Evolutionary conservation across 1,140 invertebrate genomes (phyloP).

Genomic region (Drosophila erecta): DNA sequence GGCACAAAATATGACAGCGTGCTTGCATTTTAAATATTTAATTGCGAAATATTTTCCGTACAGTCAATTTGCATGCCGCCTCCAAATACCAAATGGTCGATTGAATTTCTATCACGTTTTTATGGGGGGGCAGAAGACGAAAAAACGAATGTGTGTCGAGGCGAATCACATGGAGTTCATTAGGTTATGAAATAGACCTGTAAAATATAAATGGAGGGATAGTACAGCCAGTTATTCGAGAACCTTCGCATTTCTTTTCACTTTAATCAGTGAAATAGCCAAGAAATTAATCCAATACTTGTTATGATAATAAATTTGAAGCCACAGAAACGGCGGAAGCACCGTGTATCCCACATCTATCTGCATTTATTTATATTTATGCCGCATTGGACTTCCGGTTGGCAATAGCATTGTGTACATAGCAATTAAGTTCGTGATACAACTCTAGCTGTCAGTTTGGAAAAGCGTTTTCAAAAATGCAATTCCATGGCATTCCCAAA

Average conservation of each 20-base stretch:
- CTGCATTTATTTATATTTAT: conserved; percentile 6
- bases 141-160: conserved; percentile 1
- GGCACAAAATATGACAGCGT: conserved; percentile 61
- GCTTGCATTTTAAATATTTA: conserved; percentile 71
- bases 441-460: conserved; percentile 30
- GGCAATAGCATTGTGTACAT: conserved; percentile 27
- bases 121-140: background rate
- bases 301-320: background rate
- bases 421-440: conserved; percentile 50
- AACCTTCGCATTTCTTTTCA: background rate
- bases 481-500: conserved; percentile 63
- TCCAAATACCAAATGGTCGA: conserved; percentile 19
- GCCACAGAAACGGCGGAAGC: background rate
- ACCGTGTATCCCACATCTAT: background rate
- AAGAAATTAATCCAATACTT: background rate
- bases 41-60: conserved; percentile 42
- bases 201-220: background rate
- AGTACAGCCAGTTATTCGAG: background rate
- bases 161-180: conserved; percentile 5
- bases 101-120: conserved; percentile 38
- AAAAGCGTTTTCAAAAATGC: conserved; percentile 43
- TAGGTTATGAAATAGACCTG: background rate
- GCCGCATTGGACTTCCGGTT: conserved; percentile 3
- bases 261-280: too few relatives aligned
- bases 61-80: conserved; percentile 17